Evolutionary conservation across 2,113 vertebrate genomes (phyloP).

Genomic region (Axis porcinus): DNA sequence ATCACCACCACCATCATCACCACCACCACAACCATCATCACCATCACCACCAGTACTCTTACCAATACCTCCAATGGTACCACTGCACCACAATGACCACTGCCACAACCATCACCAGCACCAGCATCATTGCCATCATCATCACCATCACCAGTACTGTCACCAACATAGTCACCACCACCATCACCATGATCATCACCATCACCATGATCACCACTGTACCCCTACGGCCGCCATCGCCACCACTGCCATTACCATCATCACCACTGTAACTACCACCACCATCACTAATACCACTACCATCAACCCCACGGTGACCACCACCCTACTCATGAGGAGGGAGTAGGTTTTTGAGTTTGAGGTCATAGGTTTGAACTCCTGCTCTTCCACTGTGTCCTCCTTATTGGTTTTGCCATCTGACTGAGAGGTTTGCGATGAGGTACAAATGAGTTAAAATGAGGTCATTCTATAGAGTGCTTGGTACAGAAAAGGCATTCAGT

Average conservation of each 20-base stretch:
- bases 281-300: too few relatives aligned
- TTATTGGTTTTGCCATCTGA: background rate
- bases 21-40: too few relatives aligned
- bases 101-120: too few relatives aligned
- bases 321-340: background rate
- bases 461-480: background rate
- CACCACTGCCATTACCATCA: background rate
- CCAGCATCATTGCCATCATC: too few relatives aligned
- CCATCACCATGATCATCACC: background rate
- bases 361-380: background rate
- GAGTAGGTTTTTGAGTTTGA: background rate
- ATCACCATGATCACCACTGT: too few relatives aligned
- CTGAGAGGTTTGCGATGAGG: background rate
- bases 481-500: background rate
- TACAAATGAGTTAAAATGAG: background rate
- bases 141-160: background rate
- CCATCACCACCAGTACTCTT: too few relatives aligned
- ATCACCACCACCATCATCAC: background rate
- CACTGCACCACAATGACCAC: background rate
- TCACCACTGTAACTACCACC: fast-evolving
- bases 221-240: background rate
- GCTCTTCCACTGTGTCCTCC: background rate
- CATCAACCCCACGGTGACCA: fast-evolving
- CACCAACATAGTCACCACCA: background rate
- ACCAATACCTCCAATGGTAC: background rate